Evolutionary conservation across 2,113 vertebrate species (phyloP).

Genomic region (Micronisus gabar): DNA sequence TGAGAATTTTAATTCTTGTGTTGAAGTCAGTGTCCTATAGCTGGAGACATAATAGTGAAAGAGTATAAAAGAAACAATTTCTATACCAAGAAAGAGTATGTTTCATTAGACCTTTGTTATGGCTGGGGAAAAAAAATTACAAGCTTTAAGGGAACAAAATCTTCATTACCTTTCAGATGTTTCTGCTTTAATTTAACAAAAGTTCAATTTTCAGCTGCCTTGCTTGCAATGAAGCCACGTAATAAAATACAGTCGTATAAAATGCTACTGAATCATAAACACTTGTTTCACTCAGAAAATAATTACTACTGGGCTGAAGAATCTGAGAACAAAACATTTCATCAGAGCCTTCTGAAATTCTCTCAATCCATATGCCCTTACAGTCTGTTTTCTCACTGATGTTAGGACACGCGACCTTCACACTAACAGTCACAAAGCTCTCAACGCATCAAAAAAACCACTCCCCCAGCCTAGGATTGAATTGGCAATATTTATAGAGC

Average conservation of each 20-base stretch:
- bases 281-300: neutral
- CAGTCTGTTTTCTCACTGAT: neutral
- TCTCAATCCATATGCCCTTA: neutral
- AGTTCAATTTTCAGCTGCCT: neutral
- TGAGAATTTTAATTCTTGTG: neutral
- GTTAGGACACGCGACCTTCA: neutral
- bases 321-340: neutral
- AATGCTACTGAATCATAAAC: neutral
- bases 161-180: neutral
- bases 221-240: neutral
- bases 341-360: neutral
- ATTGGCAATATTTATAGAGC: neutral
- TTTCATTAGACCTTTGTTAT: neutral
- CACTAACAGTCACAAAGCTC: neutral
- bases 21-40: neutral
- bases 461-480: accelerated
- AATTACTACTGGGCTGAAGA: neutral
- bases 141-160: neutral
- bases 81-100: neutral
- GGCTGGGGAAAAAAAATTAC: neutral
- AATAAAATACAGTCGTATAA: neutral
- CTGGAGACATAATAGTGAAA: neutral
- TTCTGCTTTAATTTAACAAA: neutral
- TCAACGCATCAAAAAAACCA: neutral
- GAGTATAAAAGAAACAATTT: neutral